Percentiles rank a stretch among this genome's conserved stretches.
phyloP scores from a whole-genome alignment of 2,113 vertebrate species.

The Athene cunicularia region DNA sequence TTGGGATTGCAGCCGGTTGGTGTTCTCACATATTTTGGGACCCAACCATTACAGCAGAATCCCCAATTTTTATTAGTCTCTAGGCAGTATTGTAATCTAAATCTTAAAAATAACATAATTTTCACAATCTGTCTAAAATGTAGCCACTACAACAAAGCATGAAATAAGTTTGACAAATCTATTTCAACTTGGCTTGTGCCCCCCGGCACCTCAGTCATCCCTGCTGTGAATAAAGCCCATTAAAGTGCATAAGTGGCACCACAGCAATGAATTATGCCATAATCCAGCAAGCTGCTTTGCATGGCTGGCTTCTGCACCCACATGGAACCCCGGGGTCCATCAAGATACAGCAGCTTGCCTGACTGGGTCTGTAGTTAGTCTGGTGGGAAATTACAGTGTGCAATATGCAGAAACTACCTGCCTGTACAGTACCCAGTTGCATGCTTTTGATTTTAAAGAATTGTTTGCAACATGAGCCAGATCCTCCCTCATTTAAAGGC shows the following conservation, averaged over 20 bases:
- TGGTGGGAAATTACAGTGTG: constrained; percentile 4
- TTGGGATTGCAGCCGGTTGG: not conserved
- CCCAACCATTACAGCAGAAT: not conserved
- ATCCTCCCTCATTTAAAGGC: not conserved
- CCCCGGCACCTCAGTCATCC: constrained; percentile 5
- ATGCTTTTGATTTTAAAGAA: not conserved
- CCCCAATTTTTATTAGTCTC: not conserved
- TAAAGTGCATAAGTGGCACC: constrained; percentile 11
- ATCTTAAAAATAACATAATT: not conserved
- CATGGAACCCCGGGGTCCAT: not conserved
- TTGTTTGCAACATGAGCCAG: not conserved
- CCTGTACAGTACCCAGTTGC: not conserved
- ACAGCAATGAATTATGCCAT: constrained; percentile 1
- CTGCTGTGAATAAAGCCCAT: constrained; percentile 44
- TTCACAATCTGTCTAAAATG: not conserved
- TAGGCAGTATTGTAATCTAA: not conserved
- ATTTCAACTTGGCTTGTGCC: constrained; percentile 28
- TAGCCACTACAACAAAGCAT: not conserved
- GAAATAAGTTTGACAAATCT: constrained; percentile 28
- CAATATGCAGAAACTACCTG: not conserved
- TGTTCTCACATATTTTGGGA: not conserved
- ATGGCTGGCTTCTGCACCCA: not conserved
- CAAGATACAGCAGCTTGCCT: not conserved
- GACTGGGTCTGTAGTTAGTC: not conserved
- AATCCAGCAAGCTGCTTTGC: constrained; percentile 45